Base-by-base conservation (phyloP, 1,140 invertebrate genomes). In the Condylostylus longicornis region DNA sequence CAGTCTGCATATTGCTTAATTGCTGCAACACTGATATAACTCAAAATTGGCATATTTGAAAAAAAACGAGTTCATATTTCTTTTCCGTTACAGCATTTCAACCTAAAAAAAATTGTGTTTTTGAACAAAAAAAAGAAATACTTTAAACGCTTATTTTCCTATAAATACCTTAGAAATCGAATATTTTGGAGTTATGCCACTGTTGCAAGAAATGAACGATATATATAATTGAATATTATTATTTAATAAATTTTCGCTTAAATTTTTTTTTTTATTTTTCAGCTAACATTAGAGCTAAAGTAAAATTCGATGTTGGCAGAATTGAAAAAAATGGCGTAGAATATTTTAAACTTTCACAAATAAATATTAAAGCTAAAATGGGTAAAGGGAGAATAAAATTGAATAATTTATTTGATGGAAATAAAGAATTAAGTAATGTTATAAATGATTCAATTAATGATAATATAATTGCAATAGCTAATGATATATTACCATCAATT, bases 391-490 rank as follows among this genome's bases (percentile, higher is more conserved):
- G 46, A 4, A 42, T 77, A 2, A 52, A 62, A 13, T 48, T 79
- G 17, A 64, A 71, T 1, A 77, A 79, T 54, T 55, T 77, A 2
- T 77, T 77, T 32, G 66, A 66, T 14, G 74, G 72, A 9, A 73
- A 77, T 36, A 66, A 67, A 44, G 47, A 61, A 5, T 44, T 72
- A 33, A 63, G 70, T 4, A 67, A 70, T 18, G 62, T 74, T 3
- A 59, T 77, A 4, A 75, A 76, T 46, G 59, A 56, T 8, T 68
- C 70, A 0, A 71, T 76, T 23, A 77, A 77, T 48, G 66, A 64
- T 23, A 77, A 77, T 44, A 72, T 75, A 39, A 63, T 72, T 33
- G 41, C 63, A 0, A 74, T 77, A 39, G 48, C 69, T 4, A 63
- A 62, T 25, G 74, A 76, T 42, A 38, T 77, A 1, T 60, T 68